Evolutionary conservation across 2,888 invertebrate species (phyloP).

Genomic region (Apamea anceps): DNA sequence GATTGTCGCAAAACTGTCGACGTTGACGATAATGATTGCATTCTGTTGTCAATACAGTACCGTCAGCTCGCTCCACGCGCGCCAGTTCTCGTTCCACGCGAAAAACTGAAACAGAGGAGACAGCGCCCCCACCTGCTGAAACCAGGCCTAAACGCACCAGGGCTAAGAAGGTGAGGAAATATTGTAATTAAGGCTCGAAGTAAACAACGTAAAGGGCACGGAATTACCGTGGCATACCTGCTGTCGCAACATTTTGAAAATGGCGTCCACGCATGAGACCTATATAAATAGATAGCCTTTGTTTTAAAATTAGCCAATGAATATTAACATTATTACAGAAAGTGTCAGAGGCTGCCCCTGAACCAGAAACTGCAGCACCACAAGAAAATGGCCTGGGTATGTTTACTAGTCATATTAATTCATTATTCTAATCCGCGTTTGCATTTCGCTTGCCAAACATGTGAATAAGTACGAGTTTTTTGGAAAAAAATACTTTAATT

Average conservation of each 20-base stretch:
- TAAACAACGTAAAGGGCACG: neutral
- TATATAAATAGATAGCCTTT: too few relatives aligned
- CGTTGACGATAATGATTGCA: too few relatives aligned
- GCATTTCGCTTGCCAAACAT: too few relatives aligned
- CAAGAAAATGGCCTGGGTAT: slow-evolving; percentile 73
- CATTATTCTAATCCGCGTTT: too few relatives aligned
- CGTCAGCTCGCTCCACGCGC: slow-evolving; percentile 71
- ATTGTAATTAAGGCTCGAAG: neutral
- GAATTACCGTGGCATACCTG: too few relatives aligned
- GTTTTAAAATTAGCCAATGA: too few relatives aligned
- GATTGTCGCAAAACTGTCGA: too few relatives aligned
- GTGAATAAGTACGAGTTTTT: too few relatives aligned
- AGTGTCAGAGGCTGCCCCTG: slow-evolving; percentile 68
- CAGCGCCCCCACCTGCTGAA: slow-evolving; percentile 60
- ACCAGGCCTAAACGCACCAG: slow-evolving; percentile 81
- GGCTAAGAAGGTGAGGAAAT: slow-evolving; percentile 77
- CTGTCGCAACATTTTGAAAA: too few relatives aligned
- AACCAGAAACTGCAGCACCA: slow-evolving; percentile 66
- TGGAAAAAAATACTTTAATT: too few relatives aligned
- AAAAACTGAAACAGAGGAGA: slow-evolving; percentile 51
- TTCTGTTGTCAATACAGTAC: slow-evolving; percentile 36
- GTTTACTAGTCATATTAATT: slow-evolving; percentile 6
- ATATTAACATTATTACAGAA: slow-evolving; percentile 70
- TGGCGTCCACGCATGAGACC: too few relatives aligned
- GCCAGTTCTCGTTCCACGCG: slow-evolving; percentile 72